Evolutionary conservation across 2,113 vertebrate genomes (phyloP), one percentile per base, ranked within the genome.

Genomic region (Chaetodon auriga): DNA sequence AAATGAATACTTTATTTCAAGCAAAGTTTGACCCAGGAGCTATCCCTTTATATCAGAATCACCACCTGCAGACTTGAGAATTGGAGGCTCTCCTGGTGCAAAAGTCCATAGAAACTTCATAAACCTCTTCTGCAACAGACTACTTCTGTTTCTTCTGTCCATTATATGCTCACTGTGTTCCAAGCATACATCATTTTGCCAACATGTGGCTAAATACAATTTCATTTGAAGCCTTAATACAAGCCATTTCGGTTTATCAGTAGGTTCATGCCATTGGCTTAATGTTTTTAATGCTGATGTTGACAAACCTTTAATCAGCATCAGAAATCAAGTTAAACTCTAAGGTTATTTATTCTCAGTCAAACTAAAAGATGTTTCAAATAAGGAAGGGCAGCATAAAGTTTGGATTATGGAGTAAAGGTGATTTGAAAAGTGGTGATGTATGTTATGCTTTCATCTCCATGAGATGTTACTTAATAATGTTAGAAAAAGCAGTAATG

Each of bases 51-150:
- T 36, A 4, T 18, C 62, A 49, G 12, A 88, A 68, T 74, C 78
- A 84, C 70, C 66, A 10, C 63, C 62, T 58, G 68, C 19, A 8
- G 18, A 69, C 9, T 35, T 35, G 69, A 66, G 1, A 11, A 19
- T 4, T 72, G 18, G 2, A 6, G 1, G 12, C 21, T 46, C 58
- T 79, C 55, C 58, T 0, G 0, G 6, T 15, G 36, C n/a, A 63
- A 9, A 77, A 41, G 1, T 14, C 35, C 2, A 11, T 0, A 80
- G 14, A 55, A 84, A 64, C 30, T 14, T 81, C 35, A 80, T 80
- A 2, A 88, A 68, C 45, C 57, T 57, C 68, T 23, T 61, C 21
- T 49, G 61, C 69, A 81, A 9, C 79, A 30, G 30, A n/a, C n/a
- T 30, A 30, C 30, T 30, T 30, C 3, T 30, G 5, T 54, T 38